These are phyloP conservation scores for Diachrysia chrysitis DNA, from an alignment of 2,888 invertebrate species.

Conservation along the genomic window DNA sequence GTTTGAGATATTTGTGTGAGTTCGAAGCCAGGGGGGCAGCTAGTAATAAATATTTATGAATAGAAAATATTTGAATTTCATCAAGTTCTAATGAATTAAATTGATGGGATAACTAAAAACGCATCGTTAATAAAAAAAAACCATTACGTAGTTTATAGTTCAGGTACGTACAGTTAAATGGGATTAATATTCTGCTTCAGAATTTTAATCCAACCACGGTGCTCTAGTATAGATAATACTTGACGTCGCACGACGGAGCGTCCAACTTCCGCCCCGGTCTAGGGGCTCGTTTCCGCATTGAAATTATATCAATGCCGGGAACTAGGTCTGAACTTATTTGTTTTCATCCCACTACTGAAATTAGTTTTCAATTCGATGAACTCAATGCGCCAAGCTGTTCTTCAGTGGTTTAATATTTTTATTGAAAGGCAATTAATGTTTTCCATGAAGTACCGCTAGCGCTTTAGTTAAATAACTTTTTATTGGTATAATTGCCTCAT, in stretches of 20 bases:
- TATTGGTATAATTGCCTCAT: neutral
- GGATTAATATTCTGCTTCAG: no score
- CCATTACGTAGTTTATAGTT: no score
- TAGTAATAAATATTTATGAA: no score
- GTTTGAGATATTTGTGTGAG: no score
- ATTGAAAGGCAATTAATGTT: neutral
- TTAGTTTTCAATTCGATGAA: conserved; percentile 1
- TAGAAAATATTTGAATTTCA: no score
- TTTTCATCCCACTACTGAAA: neutral
- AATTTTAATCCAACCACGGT: no score
- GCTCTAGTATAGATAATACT: neutral
- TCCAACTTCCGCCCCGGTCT: neutral
- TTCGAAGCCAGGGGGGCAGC: no score
- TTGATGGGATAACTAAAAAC: no score
- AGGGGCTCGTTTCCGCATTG: neutral
- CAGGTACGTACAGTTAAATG: no score
- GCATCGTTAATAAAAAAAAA: no score
- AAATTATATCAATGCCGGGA: conserved; percentile 1
- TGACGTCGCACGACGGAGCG: neutral
- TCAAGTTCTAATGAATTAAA: no score
- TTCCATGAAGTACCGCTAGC: neutral
- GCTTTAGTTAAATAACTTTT: neutral
- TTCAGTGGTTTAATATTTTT: neutral
- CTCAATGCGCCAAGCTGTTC: neutral
- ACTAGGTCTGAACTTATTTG: conserved; percentile 2